Evolutionary conservation across 2,888 invertebrate species (phyloP).

Genomic region (Eupithecia vulgata): DNA sequence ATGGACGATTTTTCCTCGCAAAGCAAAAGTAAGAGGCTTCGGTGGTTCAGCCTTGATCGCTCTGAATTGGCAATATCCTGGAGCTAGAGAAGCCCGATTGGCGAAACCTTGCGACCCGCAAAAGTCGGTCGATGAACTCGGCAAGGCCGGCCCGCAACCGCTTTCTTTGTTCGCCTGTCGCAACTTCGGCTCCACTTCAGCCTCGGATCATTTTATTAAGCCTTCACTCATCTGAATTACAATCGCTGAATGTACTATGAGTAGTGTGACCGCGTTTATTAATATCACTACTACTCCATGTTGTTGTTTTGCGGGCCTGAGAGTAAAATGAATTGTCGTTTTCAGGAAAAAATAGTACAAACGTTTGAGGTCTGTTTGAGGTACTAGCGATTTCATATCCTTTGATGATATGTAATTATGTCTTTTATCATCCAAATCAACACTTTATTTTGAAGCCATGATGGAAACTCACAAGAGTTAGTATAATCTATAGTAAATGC

Average conservation of each 20-base stretch:
- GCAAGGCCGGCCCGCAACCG: slow-evolving; percentile 78
- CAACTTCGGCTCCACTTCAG: slow-evolving; percentile 69
- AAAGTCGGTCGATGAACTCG: slow-evolving; percentile 82
- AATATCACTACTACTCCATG: slow-evolving; percentile 31
- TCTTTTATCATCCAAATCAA: neutral
- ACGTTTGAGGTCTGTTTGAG: neutral
- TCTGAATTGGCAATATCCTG: slow-evolving; percentile 83
- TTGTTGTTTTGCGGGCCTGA: slow-evolving; percentile 22
- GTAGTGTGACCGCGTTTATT: slow-evolving; percentile 49
- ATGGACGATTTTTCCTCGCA: slow-evolving; percentile 60
- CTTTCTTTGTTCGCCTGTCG: slow-evolving; percentile 83
- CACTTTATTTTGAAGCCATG: neutral
- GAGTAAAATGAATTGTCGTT: neutral
- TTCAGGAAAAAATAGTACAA: neutral
- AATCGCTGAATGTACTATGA: slow-evolving; percentile 52
- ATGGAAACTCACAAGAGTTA: neutral
- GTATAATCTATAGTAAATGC: neutral
- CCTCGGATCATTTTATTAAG: slow-evolving; percentile 77
- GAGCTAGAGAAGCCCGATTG: slow-evolving; percentile 82
- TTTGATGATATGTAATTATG: neutral
- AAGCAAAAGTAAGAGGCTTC: slow-evolving; percentile 78
- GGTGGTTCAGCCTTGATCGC: slow-evolving; percentile 78
- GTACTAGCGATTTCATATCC: neutral
- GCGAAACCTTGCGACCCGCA: slow-evolving; percentile 84
- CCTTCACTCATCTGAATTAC: slow-evolving; percentile 76